phyloP scores from a whole-genome alignment of 2,888 invertebrate species.

The Diadegma fenestrale region DNA sequence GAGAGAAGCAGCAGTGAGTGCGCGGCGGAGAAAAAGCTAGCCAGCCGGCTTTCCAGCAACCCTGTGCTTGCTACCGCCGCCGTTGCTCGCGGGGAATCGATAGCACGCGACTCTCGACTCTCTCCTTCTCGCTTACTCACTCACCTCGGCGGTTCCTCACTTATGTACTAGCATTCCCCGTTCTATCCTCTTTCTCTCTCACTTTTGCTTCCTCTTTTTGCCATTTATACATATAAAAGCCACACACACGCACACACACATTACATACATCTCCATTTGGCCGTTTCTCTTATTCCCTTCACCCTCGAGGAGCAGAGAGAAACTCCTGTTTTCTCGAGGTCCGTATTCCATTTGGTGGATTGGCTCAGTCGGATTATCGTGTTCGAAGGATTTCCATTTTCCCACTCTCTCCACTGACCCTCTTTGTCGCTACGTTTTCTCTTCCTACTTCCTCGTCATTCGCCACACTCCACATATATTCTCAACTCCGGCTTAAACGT shows the following conservation, averaged over 20 bases:
- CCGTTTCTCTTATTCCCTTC: constrained; percentile 35
- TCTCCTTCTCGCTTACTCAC: constrained; percentile 65
- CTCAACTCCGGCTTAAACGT: constrained; percentile 28
- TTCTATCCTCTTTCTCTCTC: constrained; percentile 33
- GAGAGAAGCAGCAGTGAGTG: constrained; percentile 51
- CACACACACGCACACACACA: constrained; percentile 23
- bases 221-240: constrained; percentile 30
- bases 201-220: constrained; percentile 44
- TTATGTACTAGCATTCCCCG: constrained; percentile 46
- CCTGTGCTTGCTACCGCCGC: constrained; percentile 72
- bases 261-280: constrained; percentile 48
- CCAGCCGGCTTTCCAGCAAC: constrained; percentile 77
- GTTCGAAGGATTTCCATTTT: constrained; percentile 62
- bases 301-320: constrained; percentile 30
- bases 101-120: constrained; percentile 79
- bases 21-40: constrained; percentile 74
- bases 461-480: constrained; percentile 1
- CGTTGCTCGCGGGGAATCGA: constrained; percentile 77
- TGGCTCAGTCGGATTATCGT: constrained; percentile 67
- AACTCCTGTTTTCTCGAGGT: constrained; percentile 59
- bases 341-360: constrained; percentile 68
- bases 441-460: constrained; percentile 49
- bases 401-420: constrained; percentile 29
- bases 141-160: constrained; percentile 58
- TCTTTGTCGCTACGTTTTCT: constrained; percentile 49